Base-by-base conservation (phyloP, 2,888 invertebrate genomes). In the Chloroclysta siterata region DNA sequence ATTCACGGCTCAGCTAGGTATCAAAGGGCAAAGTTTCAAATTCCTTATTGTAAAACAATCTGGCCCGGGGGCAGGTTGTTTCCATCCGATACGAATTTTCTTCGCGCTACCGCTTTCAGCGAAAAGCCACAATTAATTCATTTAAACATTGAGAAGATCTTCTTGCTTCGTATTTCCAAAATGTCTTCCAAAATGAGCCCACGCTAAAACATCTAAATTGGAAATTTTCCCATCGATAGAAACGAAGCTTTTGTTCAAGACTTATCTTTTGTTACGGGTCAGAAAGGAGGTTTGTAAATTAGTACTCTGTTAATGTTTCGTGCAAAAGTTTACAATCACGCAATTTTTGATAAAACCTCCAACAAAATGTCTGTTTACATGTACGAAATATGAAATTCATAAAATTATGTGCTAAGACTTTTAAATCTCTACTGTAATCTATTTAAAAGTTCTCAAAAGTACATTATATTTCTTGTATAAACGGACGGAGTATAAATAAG, bases 71-170 rank as follows among this genome's bases (percentile, higher is more conserved):
- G 79, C 73, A 71, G 81, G 81, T 86, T 87, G 79, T 80, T 83
- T 81, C 75, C 78, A 77, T 77, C 72, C 74, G 74, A 72, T 76
- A 69, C 69, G 72, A 81, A 83, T 80, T 81, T 79, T 70, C 72
- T 75, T 72, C 39, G 51, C 67, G 65, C 78, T 39, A 55, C n/a
- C 17, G 39, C 10, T 72, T 74, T 70, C 69, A 73, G 74, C 77
- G 81, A 84, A 84, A 84, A 84, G 78, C 75, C 73, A 68, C 76
- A 81, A 87, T 87, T 84, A 84, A 87, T 85, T 82, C 81, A 73
- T 75, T 71, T 73, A 80, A 66, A 65, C 70, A 72, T 71, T 69
- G 68, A 73, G 71, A 72, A 69, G 70, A 69, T 70, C 63, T 73
- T 73, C 71, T 71, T 70, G 56, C 60, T 66, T 68, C 71, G 61